phyloP scores from a whole-genome alignment of 2,797 vertebrate species.

The Fistularia commersonii region DNA sequence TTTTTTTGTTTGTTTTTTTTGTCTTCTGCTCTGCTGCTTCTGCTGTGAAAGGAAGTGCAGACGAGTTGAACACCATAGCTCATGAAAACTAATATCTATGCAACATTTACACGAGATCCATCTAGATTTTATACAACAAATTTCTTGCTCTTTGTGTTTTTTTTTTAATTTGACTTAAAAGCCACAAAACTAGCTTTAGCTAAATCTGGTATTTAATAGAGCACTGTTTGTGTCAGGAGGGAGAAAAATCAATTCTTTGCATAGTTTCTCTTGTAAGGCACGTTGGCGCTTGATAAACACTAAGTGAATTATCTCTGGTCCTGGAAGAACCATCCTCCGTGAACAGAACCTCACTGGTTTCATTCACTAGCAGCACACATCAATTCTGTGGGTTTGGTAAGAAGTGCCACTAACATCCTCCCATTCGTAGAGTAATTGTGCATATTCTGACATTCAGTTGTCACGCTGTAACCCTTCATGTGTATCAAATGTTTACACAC shows the following conservation, averaged over 20 bases:
- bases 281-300: conserved; percentile 73
- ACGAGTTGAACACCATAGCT: conserved; percentile 51
- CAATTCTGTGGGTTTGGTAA: conserved; percentile 31
- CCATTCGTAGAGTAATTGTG: conserved; percentile 61
- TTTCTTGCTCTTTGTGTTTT: conserved; percentile 20
- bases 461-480: conserved; percentile 55
- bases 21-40: conserved; percentile 31
- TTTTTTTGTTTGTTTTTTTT: conserved; percentile 10
- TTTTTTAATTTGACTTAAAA: conserved; percentile 40
- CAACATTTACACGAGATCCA: conserved; percentile 66
- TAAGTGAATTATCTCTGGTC: conserved; percentile 49
- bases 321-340: too few species aligned
- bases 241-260: conserved; percentile 73
- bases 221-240: conserved; percentile 78
- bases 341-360: conserved; percentile 9
- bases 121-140: conserved; percentile 73
- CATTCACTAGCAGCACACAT: conserved; percentile 31
- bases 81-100: conserved; percentile 56
- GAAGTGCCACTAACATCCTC: conserved; percentile 44
- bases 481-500: conserved; percentile 57
- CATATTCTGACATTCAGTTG: conserved; percentile 69
- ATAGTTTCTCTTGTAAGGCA: conserved; percentile 94
- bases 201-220: conserved; percentile 60
- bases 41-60: conserved; percentile 55
- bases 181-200: conserved; percentile 65